These are phyloP conservation scores for Dendrolimus pini DNA, from an alignment of 2,888 invertebrate genomes.

Conservation along the genomic window DNA sequence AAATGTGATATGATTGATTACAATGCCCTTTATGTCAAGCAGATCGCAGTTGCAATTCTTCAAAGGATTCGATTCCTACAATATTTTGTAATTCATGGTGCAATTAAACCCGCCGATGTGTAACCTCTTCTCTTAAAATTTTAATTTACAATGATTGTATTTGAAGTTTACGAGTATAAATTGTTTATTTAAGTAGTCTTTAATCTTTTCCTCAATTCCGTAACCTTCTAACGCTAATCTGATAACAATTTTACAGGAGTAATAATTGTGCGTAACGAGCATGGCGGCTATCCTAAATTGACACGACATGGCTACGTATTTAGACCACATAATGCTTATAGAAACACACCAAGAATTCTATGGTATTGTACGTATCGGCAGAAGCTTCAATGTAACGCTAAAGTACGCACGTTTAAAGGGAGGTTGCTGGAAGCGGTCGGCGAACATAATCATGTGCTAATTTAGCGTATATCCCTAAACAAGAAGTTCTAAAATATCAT, in stretches of 20 bases:
- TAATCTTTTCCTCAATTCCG: too few species aligned
- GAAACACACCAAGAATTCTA: slow-evolving; percentile 54
- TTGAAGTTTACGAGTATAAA: too few species aligned
- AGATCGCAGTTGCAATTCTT: too few species aligned
- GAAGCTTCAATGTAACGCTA: slow-evolving; percentile 51
- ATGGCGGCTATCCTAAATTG: slow-evolving; percentile 58
- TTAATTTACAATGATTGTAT: too few species aligned
- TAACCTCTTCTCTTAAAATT: too few species aligned
- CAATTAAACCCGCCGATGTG: too few species aligned
- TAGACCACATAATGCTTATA: slow-evolving; percentile 64
- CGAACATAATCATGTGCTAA: slow-evolving; percentile 42
- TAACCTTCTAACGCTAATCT: not conserved
- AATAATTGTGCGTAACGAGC: slow-evolving; percentile 32
- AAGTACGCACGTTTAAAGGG: slow-evolving; percentile 45
- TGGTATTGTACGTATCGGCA: slow-evolving; percentile 63
- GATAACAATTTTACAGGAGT: slow-evolving; percentile 44
- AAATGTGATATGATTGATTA: too few species aligned
- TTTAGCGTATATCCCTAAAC: not conserved
- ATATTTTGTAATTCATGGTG: too few species aligned
- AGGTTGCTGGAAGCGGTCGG: slow-evolving; percentile 49
- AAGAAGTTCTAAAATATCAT: too few species aligned
- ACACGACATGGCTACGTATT: slow-evolving; percentile 51
- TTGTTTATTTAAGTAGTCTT: too few species aligned
- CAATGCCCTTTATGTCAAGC: too few species aligned
- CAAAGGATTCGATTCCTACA: too few species aligned